Percentiles rank a stretch among this genome's conserved stretches.
These are phyloP conservation scores for Bolborhynchus lineola DNA, from an alignment of 2,113 vertebrate species.

Conservation along the genomic window DNA sequence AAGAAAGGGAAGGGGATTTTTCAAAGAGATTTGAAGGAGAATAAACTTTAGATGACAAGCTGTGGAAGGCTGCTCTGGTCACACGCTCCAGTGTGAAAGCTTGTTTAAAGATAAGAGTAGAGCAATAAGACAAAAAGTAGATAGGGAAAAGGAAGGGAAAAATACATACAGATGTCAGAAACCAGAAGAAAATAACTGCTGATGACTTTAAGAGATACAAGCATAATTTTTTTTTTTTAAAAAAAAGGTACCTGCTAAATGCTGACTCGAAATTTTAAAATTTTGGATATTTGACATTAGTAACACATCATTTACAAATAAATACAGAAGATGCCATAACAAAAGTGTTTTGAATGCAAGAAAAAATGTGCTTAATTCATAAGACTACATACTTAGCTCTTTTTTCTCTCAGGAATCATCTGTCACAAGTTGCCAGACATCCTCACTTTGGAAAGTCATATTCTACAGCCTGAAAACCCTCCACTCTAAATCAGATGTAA, in stretches of 20 bases:
- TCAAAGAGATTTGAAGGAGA: constrained; percentile 30
- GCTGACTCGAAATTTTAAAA: not conserved
- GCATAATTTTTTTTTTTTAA: not conserved
- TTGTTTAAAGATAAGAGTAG: not conserved
- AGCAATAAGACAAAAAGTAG: not conserved
- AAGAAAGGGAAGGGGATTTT: not conserved
- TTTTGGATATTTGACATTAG: not conserved
- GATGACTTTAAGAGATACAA: not conserved
- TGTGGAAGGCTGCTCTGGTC: not conserved
- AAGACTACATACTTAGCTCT: not conserved
- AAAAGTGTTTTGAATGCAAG: not conserved
- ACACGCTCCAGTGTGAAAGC: not conserved
- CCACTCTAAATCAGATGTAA: not conserved
- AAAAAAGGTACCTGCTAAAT: not conserved
- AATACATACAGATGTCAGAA: not conserved
- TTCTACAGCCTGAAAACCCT: not conserved
- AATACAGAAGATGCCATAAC: not conserved
- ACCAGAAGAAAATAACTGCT: not conserved
- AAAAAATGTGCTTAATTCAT: not conserved
- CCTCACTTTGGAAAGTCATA: not conserved
- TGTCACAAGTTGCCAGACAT: constrained; percentile 22
- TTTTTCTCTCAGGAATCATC: not conserved
- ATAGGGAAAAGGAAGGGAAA: not conserved
- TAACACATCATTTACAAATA: not conserved
- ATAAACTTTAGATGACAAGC: not conserved